A percentile compares a stretch with the other conserved stretches of the same genome.
Evolutionary conservation across 1,140 invertebrate species (phyloP).

Genomic region (Drosophila setifemur): DNA sequence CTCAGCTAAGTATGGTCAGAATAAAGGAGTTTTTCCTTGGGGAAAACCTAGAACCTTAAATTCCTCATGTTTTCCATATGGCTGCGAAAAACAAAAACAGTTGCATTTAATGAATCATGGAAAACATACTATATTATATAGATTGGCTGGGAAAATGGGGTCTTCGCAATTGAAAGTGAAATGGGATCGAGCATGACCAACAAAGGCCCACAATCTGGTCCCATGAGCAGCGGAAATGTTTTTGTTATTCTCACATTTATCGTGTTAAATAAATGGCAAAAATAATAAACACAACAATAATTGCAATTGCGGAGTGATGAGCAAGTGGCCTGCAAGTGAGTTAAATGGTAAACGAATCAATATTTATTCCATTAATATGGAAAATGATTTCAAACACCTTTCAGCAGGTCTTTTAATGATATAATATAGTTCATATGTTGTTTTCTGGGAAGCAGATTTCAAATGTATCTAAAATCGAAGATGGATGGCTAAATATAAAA

Average conservation of each 20-base stretch:
- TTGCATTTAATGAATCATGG: constrained; percentile 1
- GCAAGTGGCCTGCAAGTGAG: background rate
- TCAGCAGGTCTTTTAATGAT: no score
- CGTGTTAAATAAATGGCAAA: constrained; percentile 23
- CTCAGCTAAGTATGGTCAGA: background rate
- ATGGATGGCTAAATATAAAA: no score
- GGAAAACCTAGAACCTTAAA: background rate
- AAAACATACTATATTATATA: constrained; percentile 5
- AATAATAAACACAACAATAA: constrained; percentile 34
- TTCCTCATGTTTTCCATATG: background rate
- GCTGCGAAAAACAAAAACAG: no score
- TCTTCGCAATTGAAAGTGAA: constrained; percentile 64
- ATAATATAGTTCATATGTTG: no score
- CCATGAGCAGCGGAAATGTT: constrained; percentile 61
- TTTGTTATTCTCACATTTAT: constrained; percentile 60
- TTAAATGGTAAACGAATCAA: constrained; percentile 10
- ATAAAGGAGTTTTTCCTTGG: background rate
- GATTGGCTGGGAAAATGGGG: constrained; percentile 18
- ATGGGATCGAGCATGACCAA: constrained; percentile 26
- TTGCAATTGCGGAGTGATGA: constrained; percentile 24
- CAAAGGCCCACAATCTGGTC: constrained; percentile 26
- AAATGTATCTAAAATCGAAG: background rate
- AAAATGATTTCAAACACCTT: background rate
- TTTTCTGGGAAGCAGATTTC: no score
- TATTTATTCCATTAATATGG: background rate